These are phyloP conservation scores for Celastrina argiolus DNA, from an alignment of 2,888 invertebrate species.

Conservation along the genomic window DNA sequence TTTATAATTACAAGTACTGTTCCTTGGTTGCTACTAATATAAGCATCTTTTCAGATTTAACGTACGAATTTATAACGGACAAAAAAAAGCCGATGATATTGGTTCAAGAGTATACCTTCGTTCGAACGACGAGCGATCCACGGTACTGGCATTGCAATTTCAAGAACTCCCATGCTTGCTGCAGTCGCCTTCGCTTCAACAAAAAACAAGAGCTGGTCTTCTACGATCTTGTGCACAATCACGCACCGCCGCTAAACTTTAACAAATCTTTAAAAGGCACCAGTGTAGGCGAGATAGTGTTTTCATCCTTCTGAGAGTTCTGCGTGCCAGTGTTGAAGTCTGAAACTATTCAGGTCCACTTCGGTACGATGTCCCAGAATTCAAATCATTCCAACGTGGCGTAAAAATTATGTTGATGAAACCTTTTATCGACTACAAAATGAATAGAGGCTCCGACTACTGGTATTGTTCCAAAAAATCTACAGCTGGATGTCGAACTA, in stretches of 20 bases:
- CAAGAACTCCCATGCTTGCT: conserved; percentile 28
- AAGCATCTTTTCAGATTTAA: conserved; percentile 4
- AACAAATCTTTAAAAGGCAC: not conserved
- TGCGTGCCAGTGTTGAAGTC: not conserved
- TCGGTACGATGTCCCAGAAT: no score
- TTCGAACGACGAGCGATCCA: conserved; percentile 29
- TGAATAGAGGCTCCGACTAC: conserved; percentile 29
- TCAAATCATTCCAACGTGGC: conserved; percentile 26
- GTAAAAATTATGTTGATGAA: conserved; percentile 31
- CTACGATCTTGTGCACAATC: not conserved
- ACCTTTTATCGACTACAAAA: conserved; percentile 35
- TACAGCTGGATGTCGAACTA: conserved; percentile 33
- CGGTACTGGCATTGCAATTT: conserved; percentile 35
- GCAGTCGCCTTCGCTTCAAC: conserved; percentile 32
- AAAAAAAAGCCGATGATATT: conserved; percentile 29
- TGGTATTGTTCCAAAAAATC: conserved; percentile 40
- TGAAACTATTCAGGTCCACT: no score
- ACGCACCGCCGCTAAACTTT: not conserved
- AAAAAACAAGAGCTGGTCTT: conserved; percentile 29
- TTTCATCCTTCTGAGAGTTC: not conserved
- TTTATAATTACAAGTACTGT: not conserved
- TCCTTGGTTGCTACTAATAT: not conserved
- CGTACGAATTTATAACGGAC: conserved; percentile 6
- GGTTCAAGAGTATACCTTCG: conserved; percentile 35
- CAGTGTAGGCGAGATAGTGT: not conserved